Evolutionary conservation across 2,888 invertebrate species (phyloP), one percentile per base, ranked within the genome.

Genomic region (Autographa gamma): DNA sequence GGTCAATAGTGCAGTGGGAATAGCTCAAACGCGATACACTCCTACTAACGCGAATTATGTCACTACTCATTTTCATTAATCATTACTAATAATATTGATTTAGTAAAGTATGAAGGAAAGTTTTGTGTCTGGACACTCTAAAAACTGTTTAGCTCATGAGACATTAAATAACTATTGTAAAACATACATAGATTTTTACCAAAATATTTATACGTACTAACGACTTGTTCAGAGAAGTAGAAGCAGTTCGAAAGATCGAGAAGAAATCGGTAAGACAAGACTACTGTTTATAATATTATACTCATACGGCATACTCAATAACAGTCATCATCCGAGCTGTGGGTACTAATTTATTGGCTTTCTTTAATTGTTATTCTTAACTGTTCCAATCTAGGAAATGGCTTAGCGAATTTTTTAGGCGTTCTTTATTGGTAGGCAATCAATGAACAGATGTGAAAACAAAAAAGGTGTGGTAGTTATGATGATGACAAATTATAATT

Each of bases 1-100:
- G 91, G 89, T 90, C 87, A 86, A 64, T 60, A 85, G 91, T 85
- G 86, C 89, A 90, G 72, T 84, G 82, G 85, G 86, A 81, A 84
- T 76, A 73, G 73, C 65, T 65, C 66, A 59, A 60, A 79, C 71
- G 59, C 59, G 54, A 69, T 74, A 64, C 11, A 25, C 19, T 43
- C 6, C 58, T 64, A 16, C 48, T 54, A 52, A 60, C 16, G 67
- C 11, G 25, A 25, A 58, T 31, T 25, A 18, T 56, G 60, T 52
- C 18, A 63, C 32, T 32, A 32, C 48, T n/a, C n/a, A n/a, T n/a
- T 25, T 32, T 31, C 48, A 48, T 5, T 48, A 48, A n/a, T 1
- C n/a, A n/a, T 48, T 52, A 18, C 2, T 52, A 14, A 16, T 43
- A 13, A 43, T 43, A 43, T 43, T 16, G 34, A 34, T 0, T 8